phyloP scores from a whole-genome alignment of 2,797 vertebrate genomes.

The Falco berigora region DNA sequence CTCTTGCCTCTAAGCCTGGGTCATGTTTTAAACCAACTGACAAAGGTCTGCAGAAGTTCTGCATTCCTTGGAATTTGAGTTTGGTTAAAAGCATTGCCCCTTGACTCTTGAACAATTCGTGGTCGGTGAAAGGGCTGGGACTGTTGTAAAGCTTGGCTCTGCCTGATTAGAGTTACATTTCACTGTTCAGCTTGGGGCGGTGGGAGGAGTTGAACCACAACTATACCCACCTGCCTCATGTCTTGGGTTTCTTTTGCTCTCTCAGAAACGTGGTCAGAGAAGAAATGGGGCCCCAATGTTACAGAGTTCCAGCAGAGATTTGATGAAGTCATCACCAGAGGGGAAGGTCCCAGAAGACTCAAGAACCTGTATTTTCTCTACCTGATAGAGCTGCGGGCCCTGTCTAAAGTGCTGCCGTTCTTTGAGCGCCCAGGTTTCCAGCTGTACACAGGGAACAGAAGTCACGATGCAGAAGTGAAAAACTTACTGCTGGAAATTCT shows the following conservation, averaged over 20 bases:
- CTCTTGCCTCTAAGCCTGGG: neutral
- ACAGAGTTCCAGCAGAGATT: constrained; percentile 89
- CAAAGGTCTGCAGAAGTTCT: neutral
- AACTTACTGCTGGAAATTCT: constrained; percentile 82
- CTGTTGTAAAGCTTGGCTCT: neutral
- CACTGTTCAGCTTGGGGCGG: rapidly evolving
- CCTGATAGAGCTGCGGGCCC: constrained; percentile 88
- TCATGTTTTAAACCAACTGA: neutral
- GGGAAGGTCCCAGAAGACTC: constrained; percentile 88
- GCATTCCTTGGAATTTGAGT: neutral
- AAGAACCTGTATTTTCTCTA: constrained; percentile 94
- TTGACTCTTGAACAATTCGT: neutral
- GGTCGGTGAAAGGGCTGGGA: neutral
- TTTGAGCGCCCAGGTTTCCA: constrained; percentile 81
- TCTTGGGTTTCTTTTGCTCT: neutral
- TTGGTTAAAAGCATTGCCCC: neutral
- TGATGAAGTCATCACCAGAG: constrained; percentile 83
- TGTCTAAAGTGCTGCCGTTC: constrained; percentile 88
- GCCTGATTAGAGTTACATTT: neutral
- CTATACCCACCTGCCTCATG: rapidly evolving
- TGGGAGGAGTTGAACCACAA: neutral
- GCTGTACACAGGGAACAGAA: constrained; percentile 82
- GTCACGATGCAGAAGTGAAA: constrained; percentile 77
- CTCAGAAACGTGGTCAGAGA: constrained; percentile 85
- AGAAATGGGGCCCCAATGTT: constrained; percentile 87